Evolutionary conservation across 1,140 invertebrate species (phyloP).

Genomic region (Pseudomyrmex gracilis): DNA sequence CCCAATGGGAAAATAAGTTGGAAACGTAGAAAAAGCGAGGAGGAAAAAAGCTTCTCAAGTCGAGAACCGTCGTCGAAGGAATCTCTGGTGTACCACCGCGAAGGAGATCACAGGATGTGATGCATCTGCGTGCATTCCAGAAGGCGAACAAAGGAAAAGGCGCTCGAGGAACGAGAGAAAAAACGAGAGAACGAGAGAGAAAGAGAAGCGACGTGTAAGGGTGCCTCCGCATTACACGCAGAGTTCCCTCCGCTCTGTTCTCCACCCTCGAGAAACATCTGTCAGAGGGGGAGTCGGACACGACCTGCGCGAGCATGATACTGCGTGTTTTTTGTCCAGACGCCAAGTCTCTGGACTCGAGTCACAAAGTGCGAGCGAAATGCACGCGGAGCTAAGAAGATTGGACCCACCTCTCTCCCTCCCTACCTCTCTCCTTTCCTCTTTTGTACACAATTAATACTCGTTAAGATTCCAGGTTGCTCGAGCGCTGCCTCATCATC

Average conservation of each 20-base stretch:
- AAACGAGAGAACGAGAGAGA: slow-evolving; percentile 40
- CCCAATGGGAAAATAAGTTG: background rate
- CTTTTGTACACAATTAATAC: background rate
- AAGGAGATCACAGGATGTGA: background rate
- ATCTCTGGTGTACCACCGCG: background rate
- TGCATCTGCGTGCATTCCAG: background rate
- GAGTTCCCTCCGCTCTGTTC: slow-evolving; percentile 22
- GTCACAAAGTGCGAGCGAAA: slow-evolving; percentile 19
- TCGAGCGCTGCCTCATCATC: slow-evolving; percentile 25
- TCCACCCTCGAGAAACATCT: slow-evolving; percentile 68
- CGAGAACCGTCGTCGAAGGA: background rate
- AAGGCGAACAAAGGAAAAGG: slow-evolving; percentile 59
- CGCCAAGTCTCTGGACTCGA: background rate
- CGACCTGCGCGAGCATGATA: slow-evolving; percentile 25
- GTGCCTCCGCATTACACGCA: slow-evolving; percentile 34
- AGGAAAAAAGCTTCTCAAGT: background rate
- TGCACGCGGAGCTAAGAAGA: background rate
- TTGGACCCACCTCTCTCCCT: background rate
- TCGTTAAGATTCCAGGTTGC: background rate
- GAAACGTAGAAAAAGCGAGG: background rate
- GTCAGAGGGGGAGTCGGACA: slow-evolving; percentile 37
- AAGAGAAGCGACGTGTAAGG: background rate
- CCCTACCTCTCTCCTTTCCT: no score
- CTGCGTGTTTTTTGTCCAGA: slow-evolving; percentile 38
- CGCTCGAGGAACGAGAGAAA: slow-evolving; percentile 16